Percentiles rank a stretch among this genome's conserved stretches.
Evolutionary conservation across 2,797 vertebrate species (phyloP).

Genomic region (Agapornis canus): DNA sequence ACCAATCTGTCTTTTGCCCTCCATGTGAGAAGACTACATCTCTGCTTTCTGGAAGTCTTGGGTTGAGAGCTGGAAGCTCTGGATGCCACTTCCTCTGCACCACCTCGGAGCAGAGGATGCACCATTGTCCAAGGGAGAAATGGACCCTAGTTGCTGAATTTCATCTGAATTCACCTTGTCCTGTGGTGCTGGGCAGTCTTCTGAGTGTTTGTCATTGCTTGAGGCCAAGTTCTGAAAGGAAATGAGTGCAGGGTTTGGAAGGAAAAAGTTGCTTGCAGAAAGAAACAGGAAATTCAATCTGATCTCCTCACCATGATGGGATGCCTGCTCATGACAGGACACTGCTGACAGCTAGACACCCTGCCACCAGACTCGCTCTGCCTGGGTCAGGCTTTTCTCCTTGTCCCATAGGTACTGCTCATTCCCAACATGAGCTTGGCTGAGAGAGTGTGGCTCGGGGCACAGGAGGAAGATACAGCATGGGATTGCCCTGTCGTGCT

Average conservation of each 20-base stretch:
- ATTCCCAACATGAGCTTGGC: fast-evolving
- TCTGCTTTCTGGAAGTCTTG: background rate
- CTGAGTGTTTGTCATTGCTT: background rate
- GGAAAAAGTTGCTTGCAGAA: background rate
- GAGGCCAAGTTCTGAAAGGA: background rate
- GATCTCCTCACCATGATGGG: background rate
- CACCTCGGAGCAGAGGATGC: fast-evolving
- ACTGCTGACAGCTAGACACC: background rate
- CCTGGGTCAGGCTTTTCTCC: background rate
- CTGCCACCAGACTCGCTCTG: background rate
- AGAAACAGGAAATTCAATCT: background rate
- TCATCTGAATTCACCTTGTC: background rate
- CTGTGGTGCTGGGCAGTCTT: background rate
- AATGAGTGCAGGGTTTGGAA: background rate
- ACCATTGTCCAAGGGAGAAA: background rate
- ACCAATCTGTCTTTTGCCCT: background rate
- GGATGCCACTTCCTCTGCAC: fast-evolving
- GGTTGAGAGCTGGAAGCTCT: background rate
- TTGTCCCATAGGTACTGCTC: background rate
- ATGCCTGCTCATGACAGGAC: background rate
- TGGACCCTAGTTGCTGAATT: background rate
- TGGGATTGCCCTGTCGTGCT: fast-evolving
- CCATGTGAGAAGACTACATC: background rate
- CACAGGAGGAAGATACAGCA: fast-evolving
- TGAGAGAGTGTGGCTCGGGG: fast-evolving